Conservation (phyloP, 2,888 invertebrate genomes). For the Sesia bembeciformis region DNA sequence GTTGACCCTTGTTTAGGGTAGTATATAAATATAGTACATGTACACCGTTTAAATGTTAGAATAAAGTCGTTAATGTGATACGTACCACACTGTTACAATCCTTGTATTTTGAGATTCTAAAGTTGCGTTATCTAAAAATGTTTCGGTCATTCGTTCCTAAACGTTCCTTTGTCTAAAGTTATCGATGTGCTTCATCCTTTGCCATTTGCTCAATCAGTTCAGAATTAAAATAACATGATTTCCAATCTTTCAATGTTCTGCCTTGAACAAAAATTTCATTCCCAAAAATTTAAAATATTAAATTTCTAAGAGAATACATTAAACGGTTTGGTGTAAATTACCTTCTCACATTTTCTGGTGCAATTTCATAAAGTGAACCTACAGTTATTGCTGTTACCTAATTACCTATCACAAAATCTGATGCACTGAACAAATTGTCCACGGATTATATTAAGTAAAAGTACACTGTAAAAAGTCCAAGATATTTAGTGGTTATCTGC, state of each 20-base stretch:
- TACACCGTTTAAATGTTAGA: constrained; percentile 56
- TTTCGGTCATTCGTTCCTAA: constrained; percentile 62
- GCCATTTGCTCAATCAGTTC: constrained; percentile 65
- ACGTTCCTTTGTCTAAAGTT: constrained; percentile 44
- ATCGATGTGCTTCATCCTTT: constrained; percentile 48
- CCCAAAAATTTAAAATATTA: too few relatives aligned
- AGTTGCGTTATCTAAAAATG: constrained; percentile 37
- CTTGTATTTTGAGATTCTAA: constrained; percentile 48
- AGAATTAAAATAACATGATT: constrained; percentile 28
- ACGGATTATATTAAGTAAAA: constrained; percentile 9
- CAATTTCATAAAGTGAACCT: too few relatives aligned
- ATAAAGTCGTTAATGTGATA: constrained; percentile 59
- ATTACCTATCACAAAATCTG: constrained; percentile 36
- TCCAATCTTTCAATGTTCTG: not conserved
- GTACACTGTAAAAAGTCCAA: constrained; percentile 12
- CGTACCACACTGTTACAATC: constrained; percentile 50
- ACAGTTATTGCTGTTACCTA: constrained; percentile 16
- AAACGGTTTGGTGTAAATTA: too few relatives aligned
- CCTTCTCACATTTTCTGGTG: too few relatives aligned
- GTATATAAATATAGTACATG: constrained; percentile 24
- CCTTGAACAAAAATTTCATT: not conserved
- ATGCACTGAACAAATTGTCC: constrained; percentile 18
- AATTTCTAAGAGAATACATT: too few relatives aligned
- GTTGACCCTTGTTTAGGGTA: constrained; percentile 57
- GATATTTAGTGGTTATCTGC: constrained; percentile 28